Percentiles rank a stretch among this genome's conserved stretches.
phyloP scores from a whole-genome alignment of 2,888 invertebrate species.

The Mimumesa dahlbomi region DNA sequence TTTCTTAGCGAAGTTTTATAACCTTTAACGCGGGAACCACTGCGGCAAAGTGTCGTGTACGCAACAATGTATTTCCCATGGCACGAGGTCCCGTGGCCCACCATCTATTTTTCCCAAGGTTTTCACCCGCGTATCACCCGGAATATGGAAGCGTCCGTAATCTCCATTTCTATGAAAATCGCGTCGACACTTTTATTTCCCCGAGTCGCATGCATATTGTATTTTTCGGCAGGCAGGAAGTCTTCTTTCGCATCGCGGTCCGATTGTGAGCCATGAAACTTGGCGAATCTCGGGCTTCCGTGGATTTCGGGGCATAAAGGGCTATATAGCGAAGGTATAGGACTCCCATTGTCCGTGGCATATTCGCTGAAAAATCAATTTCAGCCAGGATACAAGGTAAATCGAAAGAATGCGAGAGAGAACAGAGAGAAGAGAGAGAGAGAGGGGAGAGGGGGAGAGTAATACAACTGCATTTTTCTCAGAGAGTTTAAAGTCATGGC shows the following conservation, averaged over 20 bases:
- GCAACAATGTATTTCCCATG: no score
- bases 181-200: constrained; percentile 22
- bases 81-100: no score
- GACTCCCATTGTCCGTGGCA: constrained; percentile 15
- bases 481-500: no score
- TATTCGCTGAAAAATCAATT: constrained; percentile 44
- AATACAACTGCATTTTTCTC: no score
- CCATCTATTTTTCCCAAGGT: background rate
- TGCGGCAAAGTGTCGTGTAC: no score
- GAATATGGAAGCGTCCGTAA: background rate
- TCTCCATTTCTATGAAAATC: constrained; percentile 31
- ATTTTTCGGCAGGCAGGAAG: background rate
- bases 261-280: constrained; percentile 25
- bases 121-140: background rate
- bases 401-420: constrained; percentile 2
- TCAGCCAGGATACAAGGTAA: constrained; percentile 3
- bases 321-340: background rate
- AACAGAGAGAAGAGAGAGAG: background rate
- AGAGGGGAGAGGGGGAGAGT: no score
- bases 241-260: background rate
- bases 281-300: constrained; percentile 17
- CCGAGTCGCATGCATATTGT: constrained; percentile 7
- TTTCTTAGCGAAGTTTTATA: no score
- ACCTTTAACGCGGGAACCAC: no score
- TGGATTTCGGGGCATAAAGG: constrained; percentile 15